Conservation (phyloP, 2,113 vertebrate species). For the Panthera leo region DNA sequence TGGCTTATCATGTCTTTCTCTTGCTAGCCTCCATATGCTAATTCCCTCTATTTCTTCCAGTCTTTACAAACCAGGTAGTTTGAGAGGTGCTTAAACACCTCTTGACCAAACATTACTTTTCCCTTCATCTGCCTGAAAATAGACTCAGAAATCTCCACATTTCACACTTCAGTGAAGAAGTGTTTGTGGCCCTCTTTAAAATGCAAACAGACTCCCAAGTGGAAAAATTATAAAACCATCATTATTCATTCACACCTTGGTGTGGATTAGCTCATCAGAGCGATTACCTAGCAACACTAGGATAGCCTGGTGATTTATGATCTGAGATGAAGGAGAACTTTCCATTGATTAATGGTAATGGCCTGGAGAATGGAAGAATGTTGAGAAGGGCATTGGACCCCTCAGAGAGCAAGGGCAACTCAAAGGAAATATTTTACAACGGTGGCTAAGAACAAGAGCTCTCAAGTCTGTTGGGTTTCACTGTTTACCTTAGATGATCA, state of each 20-base stretch:
- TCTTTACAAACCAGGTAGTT: neutral
- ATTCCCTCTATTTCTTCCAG: neutral
- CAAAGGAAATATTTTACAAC: neutral
- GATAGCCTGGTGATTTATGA: conserved; percentile 61
- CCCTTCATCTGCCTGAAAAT: conserved; percentile 26
- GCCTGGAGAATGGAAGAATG: conserved; percentile 42
- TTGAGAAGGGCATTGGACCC: neutral
- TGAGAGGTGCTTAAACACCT: neutral
- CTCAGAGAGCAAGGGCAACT: conserved; percentile 44
- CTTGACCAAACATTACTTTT: neutral
- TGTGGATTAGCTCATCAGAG: conserved; percentile 65
- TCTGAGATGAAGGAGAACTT: conserved; percentile 61
- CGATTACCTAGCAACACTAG: conserved; percentile 51
- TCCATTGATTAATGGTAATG: conserved; percentile 61
- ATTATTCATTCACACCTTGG: conserved; percentile 66
- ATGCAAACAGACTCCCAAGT: conserved; percentile 36
- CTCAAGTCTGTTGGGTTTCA: neutral
- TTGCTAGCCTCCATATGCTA: neutral
- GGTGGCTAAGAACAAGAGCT: neutral
- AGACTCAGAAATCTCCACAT: conserved; percentile 6
- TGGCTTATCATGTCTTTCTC: neutral
- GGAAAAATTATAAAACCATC: conserved; percentile 57
- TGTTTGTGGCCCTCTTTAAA: conserved; percentile 39
- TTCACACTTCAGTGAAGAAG: conserved; percentile 27
- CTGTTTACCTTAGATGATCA: neutral